phyloP scores from a whole-genome alignment of 1,140 invertebrate species.

The Asobara japonica region DNA sequence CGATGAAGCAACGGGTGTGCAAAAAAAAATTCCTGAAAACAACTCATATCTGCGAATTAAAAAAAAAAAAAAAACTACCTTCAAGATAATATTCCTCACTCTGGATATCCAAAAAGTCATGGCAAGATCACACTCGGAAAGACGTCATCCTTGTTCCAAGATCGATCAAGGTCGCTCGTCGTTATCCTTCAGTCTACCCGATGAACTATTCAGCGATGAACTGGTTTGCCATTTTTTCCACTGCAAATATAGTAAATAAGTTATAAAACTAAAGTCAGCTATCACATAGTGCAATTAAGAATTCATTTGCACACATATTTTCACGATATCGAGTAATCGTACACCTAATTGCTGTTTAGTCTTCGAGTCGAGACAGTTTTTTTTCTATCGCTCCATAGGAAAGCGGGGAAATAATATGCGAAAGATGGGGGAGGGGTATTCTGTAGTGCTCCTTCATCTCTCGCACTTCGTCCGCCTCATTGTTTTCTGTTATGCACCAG shows the following conservation, averaged over 20 bases:
- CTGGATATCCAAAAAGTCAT: background rate
- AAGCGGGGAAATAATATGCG: background rate
- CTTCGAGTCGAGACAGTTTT: background rate
- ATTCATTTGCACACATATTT: background rate
- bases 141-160: constrained; percentile 6
- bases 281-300: too few relatives aligned
- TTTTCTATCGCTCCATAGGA: background rate
- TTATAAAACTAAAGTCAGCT: too few relatives aligned
- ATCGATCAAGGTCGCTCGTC: background rate
- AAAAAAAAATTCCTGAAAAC: too few relatives aligned
- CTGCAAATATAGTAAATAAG: background rate
- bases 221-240: background rate
- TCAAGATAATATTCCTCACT: too few relatives aligned
- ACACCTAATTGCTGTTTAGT: background rate
- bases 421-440: background rate
- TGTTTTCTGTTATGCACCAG: background rate
- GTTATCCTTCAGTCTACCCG: constrained; percentile 5
- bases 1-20: too few relatives aligned
- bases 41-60: too few relatives aligned
- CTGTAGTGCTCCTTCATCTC: background rate
- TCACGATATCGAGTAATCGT: background rate
- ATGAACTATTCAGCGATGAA: constrained; percentile 1
- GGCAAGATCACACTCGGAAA: background rate
- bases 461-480: background rate
- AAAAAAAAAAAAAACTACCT: too few relatives aligned